Conservation (phyloP, 92 coral and sea anemone species). For the Isaurus tuberculatus region DNA sequence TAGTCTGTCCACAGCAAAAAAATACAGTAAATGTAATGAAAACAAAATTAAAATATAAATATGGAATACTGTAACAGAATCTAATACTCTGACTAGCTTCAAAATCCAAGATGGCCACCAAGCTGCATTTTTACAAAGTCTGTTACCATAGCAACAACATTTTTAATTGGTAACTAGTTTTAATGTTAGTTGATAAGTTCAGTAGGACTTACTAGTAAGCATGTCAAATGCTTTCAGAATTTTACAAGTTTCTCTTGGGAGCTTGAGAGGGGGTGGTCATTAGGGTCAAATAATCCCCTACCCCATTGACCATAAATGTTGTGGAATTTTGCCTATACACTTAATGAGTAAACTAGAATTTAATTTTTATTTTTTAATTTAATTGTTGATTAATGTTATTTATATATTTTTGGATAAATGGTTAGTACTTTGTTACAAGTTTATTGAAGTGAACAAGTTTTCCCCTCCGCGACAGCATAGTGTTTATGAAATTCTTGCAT, state of each 20-base stretch:
- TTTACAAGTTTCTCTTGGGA: not conserved
- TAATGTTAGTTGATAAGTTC: constrained; percentile 7
- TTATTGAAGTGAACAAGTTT: constrained; percentile 21
- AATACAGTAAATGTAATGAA: too few relatives aligned
- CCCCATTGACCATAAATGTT: constrained; percentile 12
- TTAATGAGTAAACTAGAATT: constrained; percentile 14
- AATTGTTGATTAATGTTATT: constrained; percentile 1
- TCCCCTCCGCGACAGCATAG: constrained; percentile 7
- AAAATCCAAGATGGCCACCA: constrained; percentile 8
- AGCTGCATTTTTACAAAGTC: not conserved
- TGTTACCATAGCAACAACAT: constrained; percentile 10
- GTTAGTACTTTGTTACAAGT: constrained; percentile 6
- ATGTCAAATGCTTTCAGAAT: not conserved
- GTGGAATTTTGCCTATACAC: constrained; percentile 6
- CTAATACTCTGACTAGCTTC: not conserved
- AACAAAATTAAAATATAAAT: too few relatives aligned
- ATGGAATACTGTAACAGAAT: constrained; percentile 22
- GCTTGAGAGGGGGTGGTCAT: not conserved
- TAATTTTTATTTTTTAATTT: not conserved
- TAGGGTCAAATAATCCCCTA: not conserved
- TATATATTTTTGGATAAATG: constrained; percentile 16
- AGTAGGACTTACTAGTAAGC: not conserved
- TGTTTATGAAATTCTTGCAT: constrained; percentile 12
- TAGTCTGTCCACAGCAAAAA: too few relatives aligned
- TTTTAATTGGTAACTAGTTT: constrained; percentile 10